phyloP scores from a whole-genome alignment of 2,797 vertebrate genomes.

The Diplodus puntazzo region DNA sequence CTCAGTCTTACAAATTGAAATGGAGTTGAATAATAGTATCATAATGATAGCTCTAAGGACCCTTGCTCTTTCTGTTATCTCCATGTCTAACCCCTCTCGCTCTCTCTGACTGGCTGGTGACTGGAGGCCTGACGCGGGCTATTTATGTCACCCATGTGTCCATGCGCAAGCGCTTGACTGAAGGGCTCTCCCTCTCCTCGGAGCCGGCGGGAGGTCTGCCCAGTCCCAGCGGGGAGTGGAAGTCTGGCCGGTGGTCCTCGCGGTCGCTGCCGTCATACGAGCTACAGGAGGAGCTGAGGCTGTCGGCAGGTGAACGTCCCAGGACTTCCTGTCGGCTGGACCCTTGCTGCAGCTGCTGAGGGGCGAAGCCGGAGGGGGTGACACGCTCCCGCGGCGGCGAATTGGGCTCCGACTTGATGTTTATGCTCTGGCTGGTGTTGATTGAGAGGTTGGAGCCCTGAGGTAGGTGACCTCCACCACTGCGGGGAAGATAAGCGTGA shows the following conservation, averaged over 20 bases:
- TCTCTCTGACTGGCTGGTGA: slow-evolving; percentile 76
- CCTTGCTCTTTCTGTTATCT: slow-evolving; percentile 71
- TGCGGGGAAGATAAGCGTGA: slow-evolving; percentile 69
- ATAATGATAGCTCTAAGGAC: slow-evolving; percentile 80
- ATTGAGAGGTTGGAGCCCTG: slow-evolving; percentile 97
- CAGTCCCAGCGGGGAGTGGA: slow-evolving; percentile 93
- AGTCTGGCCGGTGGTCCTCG: slow-evolving; percentile 94
- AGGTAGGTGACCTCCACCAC: slow-evolving; percentile 96
- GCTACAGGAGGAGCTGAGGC: slow-evolving; percentile 99
- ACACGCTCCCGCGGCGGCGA: slow-evolving; percentile 96
- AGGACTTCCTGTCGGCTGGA: slow-evolving; percentile 91
- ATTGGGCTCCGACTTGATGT: slow-evolving; percentile 98
- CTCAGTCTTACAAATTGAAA: slow-evolving; percentile 82
- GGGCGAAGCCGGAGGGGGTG: slow-evolving; percentile 92
- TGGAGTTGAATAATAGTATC: slow-evolving; percentile 84
- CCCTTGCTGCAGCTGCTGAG: slow-evolving; percentile 84
- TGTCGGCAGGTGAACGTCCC: slow-evolving; percentile 97
- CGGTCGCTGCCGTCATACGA: slow-evolving; percentile 98
- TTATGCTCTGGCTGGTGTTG: slow-evolving; percentile 96
- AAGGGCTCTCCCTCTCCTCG: slow-evolving; percentile 94
- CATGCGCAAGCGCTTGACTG: slow-evolving; percentile 98
- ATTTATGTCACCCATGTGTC: slow-evolving; percentile 99
- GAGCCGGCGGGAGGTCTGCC: slow-evolving; percentile 88
- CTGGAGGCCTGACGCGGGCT: slow-evolving; percentile 69
- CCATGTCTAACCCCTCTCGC: slow-evolving; percentile 74